Conservation (phyloP, 1,140 invertebrate genomes). For the Armadillidium nasatum region DNA sequence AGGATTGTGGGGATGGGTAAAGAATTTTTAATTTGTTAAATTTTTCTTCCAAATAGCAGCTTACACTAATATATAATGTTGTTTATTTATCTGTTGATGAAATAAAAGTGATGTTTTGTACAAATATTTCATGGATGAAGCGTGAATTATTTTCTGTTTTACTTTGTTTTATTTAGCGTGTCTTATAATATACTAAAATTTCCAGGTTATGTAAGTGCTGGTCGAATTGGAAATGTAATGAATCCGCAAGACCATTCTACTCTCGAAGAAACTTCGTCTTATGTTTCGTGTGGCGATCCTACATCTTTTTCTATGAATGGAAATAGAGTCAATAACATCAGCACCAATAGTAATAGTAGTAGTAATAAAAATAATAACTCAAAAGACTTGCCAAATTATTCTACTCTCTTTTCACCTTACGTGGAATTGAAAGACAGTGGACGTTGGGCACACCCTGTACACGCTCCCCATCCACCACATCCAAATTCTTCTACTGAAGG, state of each 20-base stretch:
- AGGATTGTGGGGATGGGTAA: too few relatives aligned
- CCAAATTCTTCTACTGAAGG: background rate
- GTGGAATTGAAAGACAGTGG: background rate
- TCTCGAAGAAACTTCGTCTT: background rate
- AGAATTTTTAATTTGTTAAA: too few relatives aligned
- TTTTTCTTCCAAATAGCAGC: too few relatives aligned
- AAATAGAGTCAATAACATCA: background rate
- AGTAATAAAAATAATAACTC: too few relatives aligned
- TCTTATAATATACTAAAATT: background rate
- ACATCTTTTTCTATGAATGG: background rate
- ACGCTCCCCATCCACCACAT: background rate
- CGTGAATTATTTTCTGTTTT: too few relatives aligned
- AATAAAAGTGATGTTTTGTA: too few relatives aligned
- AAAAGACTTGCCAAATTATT: too few relatives aligned
- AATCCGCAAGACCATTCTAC: background rate
- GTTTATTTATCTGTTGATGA: too few relatives aligned
- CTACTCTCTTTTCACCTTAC: background rate
- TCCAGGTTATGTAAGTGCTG: constrained; percentile 1
- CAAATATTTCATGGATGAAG: too few relatives aligned
- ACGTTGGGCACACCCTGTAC: background rate
- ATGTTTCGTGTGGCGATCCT: background rate
- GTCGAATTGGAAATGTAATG: background rate
- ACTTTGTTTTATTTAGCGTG: too few relatives aligned
- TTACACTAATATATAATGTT: too few relatives aligned
- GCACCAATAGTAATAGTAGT: background rate